Evolutionary conservation across 2,113 vertebrate genomes (phyloP).

Genomic region (Apistogramma diplotaenia): DNA sequence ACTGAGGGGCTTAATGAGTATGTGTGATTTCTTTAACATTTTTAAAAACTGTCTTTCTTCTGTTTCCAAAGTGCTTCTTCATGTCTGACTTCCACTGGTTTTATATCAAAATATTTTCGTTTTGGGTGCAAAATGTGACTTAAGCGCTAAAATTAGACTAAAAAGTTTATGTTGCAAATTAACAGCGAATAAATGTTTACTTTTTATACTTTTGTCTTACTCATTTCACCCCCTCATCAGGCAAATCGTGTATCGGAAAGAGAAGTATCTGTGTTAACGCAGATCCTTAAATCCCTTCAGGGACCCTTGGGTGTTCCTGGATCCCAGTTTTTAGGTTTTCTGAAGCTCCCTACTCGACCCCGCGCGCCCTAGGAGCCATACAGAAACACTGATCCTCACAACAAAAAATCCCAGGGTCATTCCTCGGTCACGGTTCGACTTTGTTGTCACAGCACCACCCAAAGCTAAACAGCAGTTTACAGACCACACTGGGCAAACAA

Average conservation of each 20-base stretch:
- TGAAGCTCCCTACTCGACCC: neutral
- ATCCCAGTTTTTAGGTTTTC: neutral
- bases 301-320: neutral
- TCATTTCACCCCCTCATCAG: neutral
- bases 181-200: neutral
- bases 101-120: neutral
- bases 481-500: slow-evolving; percentile 51
- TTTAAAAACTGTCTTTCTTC: neutral
- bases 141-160: neutral
- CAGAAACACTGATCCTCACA: slow-evolving; percentile 36
- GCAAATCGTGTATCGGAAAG: neutral
- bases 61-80: neutral
- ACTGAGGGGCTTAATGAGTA: neutral
- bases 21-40: neutral
- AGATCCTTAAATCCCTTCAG: neutral
- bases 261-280: neutral
- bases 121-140: neutral
- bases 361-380: slow-evolving; percentile 1
- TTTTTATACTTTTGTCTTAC: neutral
- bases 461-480: slow-evolving; percentile 59
- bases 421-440: slow-evolving; percentile 55
- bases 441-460: slow-evolving; percentile 66
- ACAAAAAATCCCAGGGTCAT: slow-evolving; percentile 59
- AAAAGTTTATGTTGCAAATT: neutral
- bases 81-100: neutral